A percentile compares a stretch with the other conserved stretches of the same genome.
Conservation (phyloP, 2,888 invertebrate genomes). For the Chouioia cunea region DNA sequence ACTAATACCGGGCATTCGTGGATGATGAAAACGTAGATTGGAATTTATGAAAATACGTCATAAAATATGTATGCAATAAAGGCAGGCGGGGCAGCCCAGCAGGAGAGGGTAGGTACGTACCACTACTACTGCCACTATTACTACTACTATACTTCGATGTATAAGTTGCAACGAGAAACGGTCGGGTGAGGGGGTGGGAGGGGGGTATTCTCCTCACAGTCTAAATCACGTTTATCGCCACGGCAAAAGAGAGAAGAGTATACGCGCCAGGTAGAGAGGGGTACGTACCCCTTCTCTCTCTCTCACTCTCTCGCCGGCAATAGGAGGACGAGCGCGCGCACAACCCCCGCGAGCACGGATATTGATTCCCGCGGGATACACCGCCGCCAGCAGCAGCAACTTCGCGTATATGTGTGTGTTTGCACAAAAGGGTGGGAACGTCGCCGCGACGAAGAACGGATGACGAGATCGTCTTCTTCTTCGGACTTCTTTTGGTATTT, state of each 20-base stretch:
- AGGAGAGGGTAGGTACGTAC: background rate
- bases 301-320: background rate
- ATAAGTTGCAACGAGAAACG: slow-evolving; percentile 14
- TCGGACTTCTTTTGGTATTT: no score
- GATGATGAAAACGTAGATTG: slow-evolving; percentile 24
- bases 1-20: slow-evolving; percentile 28
- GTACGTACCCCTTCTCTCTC: no score
- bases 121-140: no score
- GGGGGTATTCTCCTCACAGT: slow-evolving; percentile 54
- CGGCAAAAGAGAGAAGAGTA: slow-evolving; percentile 37
- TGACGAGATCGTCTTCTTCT: no score
- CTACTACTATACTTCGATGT: slow-evolving; percentile 11
- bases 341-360: slow-evolving; percentile 59
- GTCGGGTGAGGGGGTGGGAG: slow-evolving; percentile 44
- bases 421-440: slow-evolving; percentile 25
- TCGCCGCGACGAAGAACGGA: background rate
- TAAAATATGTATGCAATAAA: slow-evolving; percentile 36
- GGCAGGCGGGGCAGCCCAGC: slow-evolving; percentile 48
- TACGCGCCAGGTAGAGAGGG: slow-evolving; percentile 49
- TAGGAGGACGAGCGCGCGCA: slow-evolving; percentile 48
- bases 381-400: background rate
- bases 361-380: slow-evolving; percentile 67
- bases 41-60: slow-evolving; percentile 29
- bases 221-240: slow-evolving; percentile 65
- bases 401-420: no score